A percentile compares a stretch with the other conserved stretches of the same genome.
These are phyloP conservation scores for Pseudobourletiella spinata DNA, from an alignment of 1,140 invertebrate genomes.

Conservation along the genomic window DNA sequence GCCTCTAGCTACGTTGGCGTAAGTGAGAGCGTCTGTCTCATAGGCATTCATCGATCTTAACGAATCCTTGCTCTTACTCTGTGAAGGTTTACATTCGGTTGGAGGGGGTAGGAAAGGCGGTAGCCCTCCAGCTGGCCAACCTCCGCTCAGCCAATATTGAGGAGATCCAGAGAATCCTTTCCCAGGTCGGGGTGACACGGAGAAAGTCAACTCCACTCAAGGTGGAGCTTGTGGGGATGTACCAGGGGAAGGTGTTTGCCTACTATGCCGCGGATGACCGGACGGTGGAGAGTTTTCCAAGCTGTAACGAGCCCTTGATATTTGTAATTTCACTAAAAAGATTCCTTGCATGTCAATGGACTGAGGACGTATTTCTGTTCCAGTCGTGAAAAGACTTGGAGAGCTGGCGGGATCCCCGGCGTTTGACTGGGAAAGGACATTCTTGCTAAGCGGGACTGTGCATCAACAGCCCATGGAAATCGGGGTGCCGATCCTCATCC, in stretches of 20 bases:
- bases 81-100: conserved; percentile 30
- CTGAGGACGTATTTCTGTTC: not conserved
- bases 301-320: not conserved
- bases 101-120: conserved; percentile 28
- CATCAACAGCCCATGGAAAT: conserved; percentile 34
- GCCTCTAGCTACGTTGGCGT: conserved; percentile 20
- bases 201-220: conserved; percentile 12
- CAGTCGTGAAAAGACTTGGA: conserved; percentile 8
- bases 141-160: conserved; percentile 19
- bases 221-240: conserved; percentile 20
- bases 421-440: conserved; percentile 8
- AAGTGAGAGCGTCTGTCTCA: no score
- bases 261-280: conserved; percentile 28
- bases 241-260: conserved; percentile 9
- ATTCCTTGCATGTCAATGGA: conserved; percentile 1
- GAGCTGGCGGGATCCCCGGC: not conserved
- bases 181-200: conserved; percentile 12
- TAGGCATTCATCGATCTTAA: no score
- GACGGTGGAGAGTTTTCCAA: conserved; percentile 3
- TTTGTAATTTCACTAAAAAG: not conserved
- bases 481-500: conserved; percentile 25
- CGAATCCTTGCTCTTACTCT: no score
- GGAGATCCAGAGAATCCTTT: conserved; percentile 20
- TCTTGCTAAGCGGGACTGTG: conserved; percentile 12
- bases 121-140: conserved; percentile 3